Evolutionary conservation across 2,797 vertebrate species (phyloP).

Genomic region (Alexandromys oeconomus): DNA sequence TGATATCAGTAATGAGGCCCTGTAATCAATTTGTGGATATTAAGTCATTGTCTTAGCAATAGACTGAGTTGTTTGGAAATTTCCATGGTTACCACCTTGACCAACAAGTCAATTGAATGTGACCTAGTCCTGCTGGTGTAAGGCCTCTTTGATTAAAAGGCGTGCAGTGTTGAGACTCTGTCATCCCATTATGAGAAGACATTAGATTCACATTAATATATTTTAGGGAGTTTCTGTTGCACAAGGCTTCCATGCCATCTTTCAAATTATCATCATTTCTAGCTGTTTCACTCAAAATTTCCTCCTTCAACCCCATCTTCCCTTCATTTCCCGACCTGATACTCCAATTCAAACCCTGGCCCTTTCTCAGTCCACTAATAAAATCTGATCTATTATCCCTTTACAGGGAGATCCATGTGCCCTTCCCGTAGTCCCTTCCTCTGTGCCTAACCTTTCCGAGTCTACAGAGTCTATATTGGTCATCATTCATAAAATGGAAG

Average conservation of each 20-base stretch:
- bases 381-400: background rate
- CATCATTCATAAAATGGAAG: background rate
- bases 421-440: background rate
- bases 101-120: background rate
- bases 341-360: background rate
- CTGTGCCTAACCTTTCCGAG: background rate
- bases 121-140: background rate
- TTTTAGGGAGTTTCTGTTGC: background rate
- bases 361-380: background rate
- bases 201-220: background rate
- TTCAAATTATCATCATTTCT: background rate
- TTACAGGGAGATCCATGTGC: background rate
- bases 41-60: background rate
- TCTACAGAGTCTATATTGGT: background rate
- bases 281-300: background rate
- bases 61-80: background rate
- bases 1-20: background rate
- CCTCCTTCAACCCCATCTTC: background rate
- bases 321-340: background rate
- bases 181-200: background rate
- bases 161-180: background rate
- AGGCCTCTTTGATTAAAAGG: background rate
- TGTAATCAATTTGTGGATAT: background rate
- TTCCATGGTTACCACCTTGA: background rate
- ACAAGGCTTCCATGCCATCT: background rate